These are phyloP conservation scores for Spinus olivaceus DNA, from an alignment of 2,797 vertebrate genomes.

Conservation along the genomic window DNA sequence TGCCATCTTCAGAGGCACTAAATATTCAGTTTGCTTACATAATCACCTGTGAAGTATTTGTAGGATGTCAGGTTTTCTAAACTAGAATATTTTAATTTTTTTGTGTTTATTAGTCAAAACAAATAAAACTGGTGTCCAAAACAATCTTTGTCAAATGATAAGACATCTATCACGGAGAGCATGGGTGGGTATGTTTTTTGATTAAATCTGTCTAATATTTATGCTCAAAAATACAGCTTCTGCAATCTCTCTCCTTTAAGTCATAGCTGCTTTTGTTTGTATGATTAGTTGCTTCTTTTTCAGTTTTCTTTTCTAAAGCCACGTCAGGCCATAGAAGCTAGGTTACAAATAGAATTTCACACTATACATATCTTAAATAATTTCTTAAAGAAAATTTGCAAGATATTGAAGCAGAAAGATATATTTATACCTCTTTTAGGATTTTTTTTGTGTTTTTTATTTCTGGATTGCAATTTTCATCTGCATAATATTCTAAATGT, in stretches of 20 bases:
- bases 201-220: not conserved
- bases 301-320: not conserved
- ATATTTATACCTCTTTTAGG: not conserved
- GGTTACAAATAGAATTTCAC: not conserved
- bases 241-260: not conserved
- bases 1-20: not conserved
- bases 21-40: not conserved
- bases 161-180: not conserved
- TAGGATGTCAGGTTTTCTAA: not conserved
- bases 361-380: not conserved
- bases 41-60: not conserved
- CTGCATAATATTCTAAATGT: not conserved
- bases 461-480: accelerated
- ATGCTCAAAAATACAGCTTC: not conserved
- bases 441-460: not conserved
- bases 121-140: not conserved
- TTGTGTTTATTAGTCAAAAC: not conserved
- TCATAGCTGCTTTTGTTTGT: not conserved
- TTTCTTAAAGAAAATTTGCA: not conserved
- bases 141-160: not conserved
- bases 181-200: not conserved
- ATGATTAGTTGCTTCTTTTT: not conserved
- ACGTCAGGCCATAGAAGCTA: not conserved
- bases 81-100: not conserved
- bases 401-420: not conserved